Base-by-base conservation (phyloP, 2,888 invertebrate species). In the Cordilura impudica region DNA sequence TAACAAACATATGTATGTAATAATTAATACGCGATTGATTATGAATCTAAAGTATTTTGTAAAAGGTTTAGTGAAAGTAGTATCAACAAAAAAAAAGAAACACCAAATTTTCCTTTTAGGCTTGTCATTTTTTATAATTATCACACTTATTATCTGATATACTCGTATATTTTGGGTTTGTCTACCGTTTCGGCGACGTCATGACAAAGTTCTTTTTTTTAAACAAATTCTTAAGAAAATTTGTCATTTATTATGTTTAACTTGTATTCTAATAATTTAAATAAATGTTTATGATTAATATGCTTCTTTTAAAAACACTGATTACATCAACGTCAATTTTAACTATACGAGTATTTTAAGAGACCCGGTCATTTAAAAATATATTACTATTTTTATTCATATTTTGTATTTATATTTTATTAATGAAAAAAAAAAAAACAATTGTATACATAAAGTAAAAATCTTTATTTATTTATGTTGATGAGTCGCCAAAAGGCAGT, bases 1-100 rank as follows among this genome's bases (percentile, higher is more conserved):
- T 47, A 23, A 26, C 45, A 63, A 66, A 78, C 49, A 63, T 45
- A 43, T 65, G 47, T 45, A 43, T 65, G 47, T 47, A 49, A 54
- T 53, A 31, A 23, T 51, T 54, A n/a, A 56, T 21, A 51, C 21
- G 14, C 23, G 23, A 39, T 35, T 35, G 35, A 35, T 12, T 10
- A 35, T 35, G 12, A 29, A 4, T 4, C 35, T 35, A 3, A 26
- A 26, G 26, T 26, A 26, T 26, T 6, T 26, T 26, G 3, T 4
- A 26, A 26, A 26, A 4, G 3, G 6, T 4, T 3, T 26, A 26
- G 3, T 26, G 26, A 26, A 26, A 26, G 3, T 26, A 4, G 3
- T 26, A 26, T 26, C 6, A 26, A 4, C 26, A 4, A 26, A 4
- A 26, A 26, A 26, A 4, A 26, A 26, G 6, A 26, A 26, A 26